Percentiles rank a stretch among this genome's conserved stretches.
Evolutionary conservation across 2,888 invertebrate species (phyloP).

Genomic region (Beris morrisii): DNA sequence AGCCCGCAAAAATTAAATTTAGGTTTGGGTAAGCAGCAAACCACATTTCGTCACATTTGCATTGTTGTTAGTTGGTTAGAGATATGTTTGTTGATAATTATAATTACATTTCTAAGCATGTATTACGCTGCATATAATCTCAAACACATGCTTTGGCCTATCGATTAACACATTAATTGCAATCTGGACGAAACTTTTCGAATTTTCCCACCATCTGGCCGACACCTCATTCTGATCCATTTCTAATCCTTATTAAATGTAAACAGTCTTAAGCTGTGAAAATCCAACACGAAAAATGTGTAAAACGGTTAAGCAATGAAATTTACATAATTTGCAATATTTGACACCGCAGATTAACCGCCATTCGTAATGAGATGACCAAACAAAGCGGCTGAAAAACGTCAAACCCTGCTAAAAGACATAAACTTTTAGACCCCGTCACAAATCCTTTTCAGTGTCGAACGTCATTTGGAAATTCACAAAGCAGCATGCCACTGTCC

Average conservation of each 20-base stretch:
- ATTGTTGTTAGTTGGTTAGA: no score
- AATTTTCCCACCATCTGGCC: slow-evolving; percentile 19
- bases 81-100: no score
- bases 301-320: background rate
- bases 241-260: slow-evolving; percentile 3
- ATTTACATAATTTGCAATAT: background rate
- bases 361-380: slow-evolving; percentile 1
- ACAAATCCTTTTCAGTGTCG: no score
- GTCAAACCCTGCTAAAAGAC: background rate
- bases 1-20: no score
- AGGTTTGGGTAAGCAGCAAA: no score
- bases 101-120: no score
- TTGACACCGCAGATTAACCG: slow-evolving; percentile 4
- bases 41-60: no score
- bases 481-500: no score
- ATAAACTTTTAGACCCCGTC: no score
- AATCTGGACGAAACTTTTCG: background rate
- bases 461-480: no score
- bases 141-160: slow-evolving; percentile 1
- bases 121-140: background rate
- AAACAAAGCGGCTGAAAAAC: background rate
- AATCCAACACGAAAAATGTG: background rate
- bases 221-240: background rate
- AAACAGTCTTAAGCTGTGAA: slow-evolving; percentile 3
- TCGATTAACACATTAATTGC: no score